Evolutionary conservation across 2,888 invertebrate species (phyloP).

Genomic region (Phyto melanocephala): DNA sequence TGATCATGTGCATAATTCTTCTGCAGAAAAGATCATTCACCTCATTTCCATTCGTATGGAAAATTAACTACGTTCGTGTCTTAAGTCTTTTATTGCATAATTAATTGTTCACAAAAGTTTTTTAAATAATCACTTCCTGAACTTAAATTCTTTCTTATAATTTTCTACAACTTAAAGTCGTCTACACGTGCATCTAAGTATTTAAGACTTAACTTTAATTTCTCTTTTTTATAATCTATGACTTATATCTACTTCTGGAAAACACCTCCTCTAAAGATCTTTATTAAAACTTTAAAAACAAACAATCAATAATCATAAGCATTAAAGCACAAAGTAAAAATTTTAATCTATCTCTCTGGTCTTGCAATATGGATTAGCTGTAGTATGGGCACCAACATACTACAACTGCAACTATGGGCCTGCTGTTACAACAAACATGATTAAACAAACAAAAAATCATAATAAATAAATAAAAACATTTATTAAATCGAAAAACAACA

Average conservation of each 20-base stretch:
- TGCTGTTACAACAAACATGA: conserved; percentile 52
- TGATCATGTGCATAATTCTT: not conserved
- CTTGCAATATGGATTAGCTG: conserved; percentile 10
- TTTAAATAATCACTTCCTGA: conserved; percentile 41
- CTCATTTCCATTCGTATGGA: not conserved
- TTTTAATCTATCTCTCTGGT: conserved; percentile 30
- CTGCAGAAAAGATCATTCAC: conserved; percentile 18
- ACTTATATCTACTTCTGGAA: conserved; percentile 34
- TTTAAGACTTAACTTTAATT: conserved; percentile 3
- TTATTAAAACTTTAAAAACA: conserved; percentile 54
- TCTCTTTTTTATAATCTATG: conserved; percentile 38
- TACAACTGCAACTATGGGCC: conserved; percentile 23
- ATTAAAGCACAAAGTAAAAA: conserved; percentile 22
- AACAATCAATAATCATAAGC: conserved; percentile 58
- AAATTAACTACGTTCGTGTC: conserved; percentile 26
- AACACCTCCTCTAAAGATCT: conserved; percentile 46
- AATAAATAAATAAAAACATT: conserved; percentile 59
- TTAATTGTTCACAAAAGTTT: conserved; percentile 22
- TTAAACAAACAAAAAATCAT: conserved; percentile 57
- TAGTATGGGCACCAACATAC: not conserved
- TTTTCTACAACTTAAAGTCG: not conserved
- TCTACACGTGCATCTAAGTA: not conserved
- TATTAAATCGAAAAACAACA: conserved; percentile 36
- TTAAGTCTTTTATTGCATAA: conserved; percentile 33
- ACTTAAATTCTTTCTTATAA: not conserved